Base-by-base conservation (phyloP, 2,888 invertebrate species). In the Drosophila helvetica region DNA sequence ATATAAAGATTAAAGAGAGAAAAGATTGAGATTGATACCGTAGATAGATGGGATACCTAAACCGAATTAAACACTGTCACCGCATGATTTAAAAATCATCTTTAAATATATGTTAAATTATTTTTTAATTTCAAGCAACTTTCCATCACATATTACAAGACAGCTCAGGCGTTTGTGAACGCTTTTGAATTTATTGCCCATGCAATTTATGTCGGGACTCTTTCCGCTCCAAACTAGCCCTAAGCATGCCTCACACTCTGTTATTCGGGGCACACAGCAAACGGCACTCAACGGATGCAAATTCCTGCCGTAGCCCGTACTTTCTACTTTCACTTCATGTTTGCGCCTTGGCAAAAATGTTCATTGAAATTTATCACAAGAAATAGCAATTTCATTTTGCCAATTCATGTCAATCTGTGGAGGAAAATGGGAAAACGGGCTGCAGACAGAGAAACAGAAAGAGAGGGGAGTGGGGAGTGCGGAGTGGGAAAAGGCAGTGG, bases 341-440 rank as follows among this genome's bases (percentile, higher is more conserved):
- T 56, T 60, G 53, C 27, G 53, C 52, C 54, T 47, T 42, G 25
- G 43, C 56, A 53, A 27, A 48, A 47, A 52, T 53, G 69, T 25
- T 55, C 73, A 81, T 81, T 86, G 81, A 81, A 86, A 84, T 86
- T 83, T 86, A 83, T 83, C 74, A 86, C 81, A 83, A 83, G 74
- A 83, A 81, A 86, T 72, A 80, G 79, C 85, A 86, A 84, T 86
- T 83, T 83, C 77, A 79, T 75, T 75, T 78, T 80, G 53, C 77
- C 72, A 57, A 72, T 86, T 74, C 79, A 61, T 86, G 86, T 84
- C 85, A 86, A 86, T 82, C 79, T 74, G 46, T 51, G 58, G 64
- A 51, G 58, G 61, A 30, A 52, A 63, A 25, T 52, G 25, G 33
- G 27, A 51, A 52, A 43, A 52, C 38, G 18, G 18, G 17, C 17